A percentile compares a stretch with the other conserved stretches of the same genome.
Evolutionary conservation across 2,797 vertebrate genomes (phyloP).

Genomic region (Rhinoraja longicauda): DNA sequence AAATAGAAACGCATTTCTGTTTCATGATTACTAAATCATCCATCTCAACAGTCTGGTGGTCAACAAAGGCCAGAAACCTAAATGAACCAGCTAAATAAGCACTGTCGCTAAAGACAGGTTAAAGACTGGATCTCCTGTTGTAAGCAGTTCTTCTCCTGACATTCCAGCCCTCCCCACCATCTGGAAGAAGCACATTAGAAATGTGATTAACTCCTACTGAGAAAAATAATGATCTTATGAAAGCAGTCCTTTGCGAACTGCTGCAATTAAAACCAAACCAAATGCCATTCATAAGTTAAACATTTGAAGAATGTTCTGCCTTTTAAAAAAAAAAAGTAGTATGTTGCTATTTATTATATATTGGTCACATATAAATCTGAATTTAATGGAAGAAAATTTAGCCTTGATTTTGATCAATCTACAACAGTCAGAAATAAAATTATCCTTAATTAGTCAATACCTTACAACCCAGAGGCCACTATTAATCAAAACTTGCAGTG

Average conservation of each 20-base stretch:
- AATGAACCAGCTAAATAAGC: too few relatives aligned
- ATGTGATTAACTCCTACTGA: too few relatives aligned
- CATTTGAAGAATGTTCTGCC: not conserved
- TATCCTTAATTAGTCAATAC: conserved; percentile 1
- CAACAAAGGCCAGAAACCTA: too few relatives aligned
- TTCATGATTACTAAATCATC: too few relatives aligned
- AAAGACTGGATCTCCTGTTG: too few relatives aligned
- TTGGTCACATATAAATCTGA: not conserved
- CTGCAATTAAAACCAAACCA: not conserved
- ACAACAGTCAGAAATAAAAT: conserved; percentile 21
- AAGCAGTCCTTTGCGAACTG: not conserved
- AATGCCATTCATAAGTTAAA: not conserved
- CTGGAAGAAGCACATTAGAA: too few relatives aligned
- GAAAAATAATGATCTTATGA: not conserved
- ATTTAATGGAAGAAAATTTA: conserved; percentile 22
- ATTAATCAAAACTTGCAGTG: conserved; percentile 13
- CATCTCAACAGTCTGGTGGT: too few relatives aligned
- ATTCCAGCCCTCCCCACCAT: too few relatives aligned
- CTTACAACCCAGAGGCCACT: not conserved
- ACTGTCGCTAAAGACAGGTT: too few relatives aligned
- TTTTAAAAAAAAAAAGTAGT: too few relatives aligned
- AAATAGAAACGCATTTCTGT: not conserved
- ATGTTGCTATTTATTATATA: too few relatives aligned
- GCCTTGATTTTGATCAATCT: conserved; percentile 1
- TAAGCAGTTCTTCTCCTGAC: too few relatives aligned